phyloP scores from a whole-genome alignment of 1,140 invertebrate species.

The Vollenhovia emeryi region DNA sequence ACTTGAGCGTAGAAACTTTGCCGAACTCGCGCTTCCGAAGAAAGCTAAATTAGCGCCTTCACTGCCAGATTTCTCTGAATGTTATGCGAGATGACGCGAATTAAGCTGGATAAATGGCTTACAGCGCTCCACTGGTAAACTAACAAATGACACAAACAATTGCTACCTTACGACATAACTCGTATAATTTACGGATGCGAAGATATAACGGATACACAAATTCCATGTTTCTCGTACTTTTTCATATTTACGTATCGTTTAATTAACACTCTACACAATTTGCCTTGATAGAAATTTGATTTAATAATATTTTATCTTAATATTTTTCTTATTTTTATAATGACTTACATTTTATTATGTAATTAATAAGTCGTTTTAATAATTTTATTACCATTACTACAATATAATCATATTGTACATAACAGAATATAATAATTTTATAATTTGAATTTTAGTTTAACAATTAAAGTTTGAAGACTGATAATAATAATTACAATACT shows the following conservation, averaged over 20 bases:
- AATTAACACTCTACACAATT: neutral
- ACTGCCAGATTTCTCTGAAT: slow-evolving; percentile 9
- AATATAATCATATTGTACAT: no score
- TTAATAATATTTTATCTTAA: neutral
- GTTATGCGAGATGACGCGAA: slow-evolving; percentile 37
- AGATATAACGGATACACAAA: neutral
- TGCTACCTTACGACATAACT: slow-evolving; percentile 18
- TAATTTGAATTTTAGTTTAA: neutral
- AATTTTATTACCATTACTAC: neutral
- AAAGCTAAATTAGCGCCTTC: slow-evolving; percentile 52
- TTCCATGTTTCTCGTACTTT: neutral
- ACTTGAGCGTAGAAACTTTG: slow-evolving; percentile 36
- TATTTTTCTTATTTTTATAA: neutral
- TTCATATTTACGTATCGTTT: neutral
- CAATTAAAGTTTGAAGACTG: neutral
- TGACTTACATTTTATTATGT: neutral
- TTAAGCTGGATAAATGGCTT: slow-evolving; percentile 48
- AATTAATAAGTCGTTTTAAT: neutral
- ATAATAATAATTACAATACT: neutral
- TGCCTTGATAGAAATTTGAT: neutral
- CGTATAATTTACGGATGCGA: slow-evolving; percentile 10
- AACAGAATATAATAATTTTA: neutral
- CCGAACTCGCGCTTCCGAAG: slow-evolving; percentile 11
- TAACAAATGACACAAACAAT: slow-evolving; percentile 48
- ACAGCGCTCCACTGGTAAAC: neutral